Base-by-base conservation (phyloP, 2,113 vertebrate genomes). In the Sebastes schlegelii region DNA sequence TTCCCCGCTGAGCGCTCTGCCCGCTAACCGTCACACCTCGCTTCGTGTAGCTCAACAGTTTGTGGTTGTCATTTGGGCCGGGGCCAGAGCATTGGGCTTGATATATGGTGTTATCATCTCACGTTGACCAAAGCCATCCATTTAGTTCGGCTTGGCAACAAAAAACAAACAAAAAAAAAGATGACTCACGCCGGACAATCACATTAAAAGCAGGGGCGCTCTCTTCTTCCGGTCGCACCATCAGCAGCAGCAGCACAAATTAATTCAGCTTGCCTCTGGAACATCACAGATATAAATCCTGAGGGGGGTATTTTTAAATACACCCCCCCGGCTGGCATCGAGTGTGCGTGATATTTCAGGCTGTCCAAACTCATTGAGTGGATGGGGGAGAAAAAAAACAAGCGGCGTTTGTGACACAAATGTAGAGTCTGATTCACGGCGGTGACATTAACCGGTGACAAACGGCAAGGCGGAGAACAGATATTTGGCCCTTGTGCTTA, bases 141-240 rank as follows among this genome's bases (percentile, higher is more conserved):
- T 92, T 87, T 88, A 77, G 70, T 89, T 79, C 72, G 80, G 87
- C 67, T 17, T 49, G 58, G 78, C 54, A 68, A 77, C 82, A 70
- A 55, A 63, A 81, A 87, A 70, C 60, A 63, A 81, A 87, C 14
- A 54, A 54, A 54, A 54, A 58, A 61, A 40, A 83, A 74, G 81
- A 92, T 84, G 87, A 91, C 71, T 84, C 88, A 85, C 61, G 8
- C 46, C 21, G 87, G 86, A 89, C 83, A 79, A 85, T 89, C 51
- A 40, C 83, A 78, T 89, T 89, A 86, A 88, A 86, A 88, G 66
- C 85, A 58, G 80, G 62, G 80, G 61, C 0, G 10, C 77, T 69
- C 26, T 17, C 14, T 70, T 78, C 67, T 74, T 52, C 74, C 4
- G 10, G 49, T 82, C 73, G 51, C 74, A 26, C 74, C 55, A 26